Base-by-base conservation (phyloP, 2,113 vertebrate species). In the Planiliza haematocheilus region DNA sequence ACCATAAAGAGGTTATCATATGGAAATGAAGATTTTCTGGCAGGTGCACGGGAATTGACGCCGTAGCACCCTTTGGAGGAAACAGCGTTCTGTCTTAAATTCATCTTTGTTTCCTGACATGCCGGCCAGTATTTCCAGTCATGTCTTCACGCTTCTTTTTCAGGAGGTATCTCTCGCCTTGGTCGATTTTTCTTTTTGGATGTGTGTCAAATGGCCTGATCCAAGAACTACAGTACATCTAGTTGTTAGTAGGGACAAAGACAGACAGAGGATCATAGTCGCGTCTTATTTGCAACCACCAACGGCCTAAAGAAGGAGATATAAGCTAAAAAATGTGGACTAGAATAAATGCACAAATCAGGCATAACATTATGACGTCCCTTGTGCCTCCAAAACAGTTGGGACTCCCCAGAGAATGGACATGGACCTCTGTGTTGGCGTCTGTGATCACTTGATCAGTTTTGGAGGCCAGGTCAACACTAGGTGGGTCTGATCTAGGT, bases 1-100 rank as follows among this genome's bases (percentile, higher is more conserved):
- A 66, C 41, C 72, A 77, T 82, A 83, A 81, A 63, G 9, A 70
- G 46, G 4, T 63, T 79, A 74, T 80, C 82, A 49, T 55, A 84
- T 82, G 81, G 79, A 86, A 78, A 83, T 81, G 17, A 75, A 48
- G 10, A 77, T 86, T 74, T 79, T 70, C 63, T 58, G 64, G n/a
- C 50, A 70, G 39, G 59, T 72, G 69, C 43, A 79, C 64, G 21
- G 65, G 49, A 60, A 70, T 55, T 18, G 50, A 42, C 56, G 70
- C 64, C 17, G 10, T 50, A 34, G 16, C 10, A 10, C 11, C 20
- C 17, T 76, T 51, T 62, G 2, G 12, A 39, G 60, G 73, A 79
- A 55, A 72, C 57, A 17, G 58, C 66, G 65, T 79, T 34, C 41
- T 14, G 50, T 14, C 30, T 49, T 49, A 49, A 30, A 65, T 81